Evolutionary conservation across 2,113 vertebrate species (phyloP).

Genomic region (Ceyx melanurus): DNA sequence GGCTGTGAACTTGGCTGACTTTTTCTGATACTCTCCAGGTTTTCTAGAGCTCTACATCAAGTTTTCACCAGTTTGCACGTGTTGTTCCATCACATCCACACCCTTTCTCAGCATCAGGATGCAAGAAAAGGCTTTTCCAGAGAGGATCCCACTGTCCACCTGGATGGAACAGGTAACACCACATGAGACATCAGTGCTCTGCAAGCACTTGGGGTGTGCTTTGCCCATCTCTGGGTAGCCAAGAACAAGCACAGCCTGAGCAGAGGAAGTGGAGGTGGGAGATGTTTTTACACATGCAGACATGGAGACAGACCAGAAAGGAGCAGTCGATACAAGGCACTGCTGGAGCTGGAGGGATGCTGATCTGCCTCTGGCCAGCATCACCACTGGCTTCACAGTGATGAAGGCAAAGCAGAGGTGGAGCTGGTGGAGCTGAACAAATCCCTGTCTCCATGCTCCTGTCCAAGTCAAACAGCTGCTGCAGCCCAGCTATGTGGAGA

Average conservation of each 20-base stretch:
- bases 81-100: rapidly evolving
- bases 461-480: constrained; percentile 9
- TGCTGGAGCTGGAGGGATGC: rapidly evolving
- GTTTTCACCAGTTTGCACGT: rapidly evolving
- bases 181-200: rapidly evolving
- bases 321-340: background rate
- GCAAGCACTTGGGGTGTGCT: too few relatives aligned
- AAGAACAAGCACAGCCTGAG: background rate
- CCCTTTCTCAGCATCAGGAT: background rate
- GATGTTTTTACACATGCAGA: background rate
- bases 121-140: background rate
- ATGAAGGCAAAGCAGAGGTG: background rate
- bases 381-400: background rate
- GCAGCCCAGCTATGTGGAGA: background rate
- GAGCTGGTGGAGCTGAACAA: background rate
- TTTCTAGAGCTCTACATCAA: background rate
- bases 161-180: background rate
- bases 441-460: background rate
- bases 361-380: background rate
- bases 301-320: background rate
- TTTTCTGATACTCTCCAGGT: background rate
- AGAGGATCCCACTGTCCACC: background rate
- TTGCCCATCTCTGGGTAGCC: background rate
- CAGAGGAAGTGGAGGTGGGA: background rate
- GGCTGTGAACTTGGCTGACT: background rate